Evolutionary conservation across 2,797 vertebrate species (phyloP).

Genomic region (Morus bassanus): DNA sequence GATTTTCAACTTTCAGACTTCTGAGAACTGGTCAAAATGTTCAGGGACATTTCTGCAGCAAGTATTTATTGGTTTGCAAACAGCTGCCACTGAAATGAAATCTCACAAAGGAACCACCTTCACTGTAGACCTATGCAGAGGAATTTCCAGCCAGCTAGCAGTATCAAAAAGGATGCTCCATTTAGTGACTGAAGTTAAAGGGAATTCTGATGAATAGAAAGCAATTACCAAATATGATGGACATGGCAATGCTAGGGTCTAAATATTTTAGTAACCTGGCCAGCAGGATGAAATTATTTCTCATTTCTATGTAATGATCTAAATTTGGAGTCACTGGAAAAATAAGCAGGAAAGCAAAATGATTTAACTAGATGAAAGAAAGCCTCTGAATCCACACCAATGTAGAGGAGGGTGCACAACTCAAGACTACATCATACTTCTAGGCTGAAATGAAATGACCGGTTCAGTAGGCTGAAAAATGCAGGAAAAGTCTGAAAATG

Average conservation of each 20-base stretch:
- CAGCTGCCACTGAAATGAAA: neutral
- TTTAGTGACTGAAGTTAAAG: neutral
- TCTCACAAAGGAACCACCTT: neutral
- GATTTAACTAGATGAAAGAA: neutral
- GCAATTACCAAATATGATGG: neutral
- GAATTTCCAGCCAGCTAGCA: neutral
- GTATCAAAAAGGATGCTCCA: neutral
- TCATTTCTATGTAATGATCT: neutral
- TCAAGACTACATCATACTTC: accelerated
- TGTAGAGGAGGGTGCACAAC: neutral
- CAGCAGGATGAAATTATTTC: neutral
- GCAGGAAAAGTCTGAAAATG: neutral
- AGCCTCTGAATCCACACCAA: neutral
- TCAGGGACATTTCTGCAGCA: neutral
- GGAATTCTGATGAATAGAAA: neutral
- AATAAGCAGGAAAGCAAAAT: neutral
- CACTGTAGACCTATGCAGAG: neutral
- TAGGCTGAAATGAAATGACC: neutral
- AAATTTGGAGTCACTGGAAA: neutral
- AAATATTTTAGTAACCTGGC: neutral
- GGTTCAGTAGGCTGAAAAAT: neutral
- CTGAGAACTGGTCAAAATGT: neutral
- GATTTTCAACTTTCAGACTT: neutral
- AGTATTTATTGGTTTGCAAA: neutral
- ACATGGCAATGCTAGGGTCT: neutral